Evolutionary conservation across 92 coral and sea anemone species (phyloP).

Genomic region (Galaxea fascicularis): DNA sequence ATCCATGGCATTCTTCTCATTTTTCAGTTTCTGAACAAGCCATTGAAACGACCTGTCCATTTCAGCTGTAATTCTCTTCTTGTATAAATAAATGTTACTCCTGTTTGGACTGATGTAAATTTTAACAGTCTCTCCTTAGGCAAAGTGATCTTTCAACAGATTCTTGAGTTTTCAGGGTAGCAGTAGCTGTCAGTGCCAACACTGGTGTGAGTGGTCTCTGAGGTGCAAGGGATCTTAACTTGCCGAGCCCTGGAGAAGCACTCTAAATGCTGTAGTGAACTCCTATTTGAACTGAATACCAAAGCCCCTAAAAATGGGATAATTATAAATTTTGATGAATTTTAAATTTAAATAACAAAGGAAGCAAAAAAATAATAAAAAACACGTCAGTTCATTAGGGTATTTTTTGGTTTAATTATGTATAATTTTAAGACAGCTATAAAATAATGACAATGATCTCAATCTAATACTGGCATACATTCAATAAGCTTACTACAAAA

Average conservation of each 20-base stretch:
- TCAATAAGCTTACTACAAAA: constrained; percentile 11
- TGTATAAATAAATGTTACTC: constrained; percentile 49
- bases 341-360: background rate
- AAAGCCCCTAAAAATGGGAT: constrained; percentile 51
- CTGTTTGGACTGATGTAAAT: constrained; percentile 57
- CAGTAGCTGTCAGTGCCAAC: constrained; percentile 64
- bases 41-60: constrained; percentile 39
- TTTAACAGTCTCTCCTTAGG: constrained; percentile 4
- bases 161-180: constrained; percentile 31
- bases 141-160: constrained; percentile 22
- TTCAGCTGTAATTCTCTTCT: constrained; percentile 18
- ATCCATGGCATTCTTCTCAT: constrained; percentile 26
- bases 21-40: constrained; percentile 55
- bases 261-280: constrained; percentile 56
- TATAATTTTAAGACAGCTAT: background rate
- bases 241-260: constrained; percentile 63
- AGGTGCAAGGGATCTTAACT: constrained; percentile 57
- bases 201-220: constrained; percentile 34
- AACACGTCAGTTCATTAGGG: background rate
- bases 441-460: background rate
- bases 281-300: constrained; percentile 35
- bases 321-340: background rate
- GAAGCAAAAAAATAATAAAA: background rate
- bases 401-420: too few species aligned
- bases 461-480: background rate